A percentile compares a stretch with the other conserved stretches of the same genome.
These are phyloP conservation scores for Notolabrus celidotus DNA, from an alignment of 2,797 vertebrate species.

Conservation along the genomic window DNA sequence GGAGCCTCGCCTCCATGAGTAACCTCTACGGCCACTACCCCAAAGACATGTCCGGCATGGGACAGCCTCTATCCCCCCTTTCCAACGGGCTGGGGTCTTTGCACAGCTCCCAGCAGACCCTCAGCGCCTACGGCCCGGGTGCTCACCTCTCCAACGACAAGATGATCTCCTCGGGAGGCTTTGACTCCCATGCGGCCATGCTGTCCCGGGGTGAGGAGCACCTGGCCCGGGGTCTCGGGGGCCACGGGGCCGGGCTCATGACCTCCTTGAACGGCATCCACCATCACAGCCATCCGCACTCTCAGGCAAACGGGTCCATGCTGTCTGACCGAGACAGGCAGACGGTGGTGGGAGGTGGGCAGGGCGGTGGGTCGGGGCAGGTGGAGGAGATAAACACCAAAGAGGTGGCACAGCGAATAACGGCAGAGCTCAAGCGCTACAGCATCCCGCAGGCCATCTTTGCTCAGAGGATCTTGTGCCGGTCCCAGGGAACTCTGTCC, in stretches of 20 bases:
- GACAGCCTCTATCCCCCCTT: conserved; percentile 92
- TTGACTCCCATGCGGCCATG: conserved; percentile 94
- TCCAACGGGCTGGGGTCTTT: conserved; percentile 92
- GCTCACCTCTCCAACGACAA: conserved; percentile 94
- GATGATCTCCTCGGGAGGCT: conserved; percentile 93
- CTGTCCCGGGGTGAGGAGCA: conserved; percentile 93
- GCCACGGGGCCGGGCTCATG: conserved; percentile 90
- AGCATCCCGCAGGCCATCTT: conserved; percentile 99
- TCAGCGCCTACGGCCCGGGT: conserved; percentile 91
- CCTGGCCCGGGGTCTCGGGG: conserved; percentile 90
- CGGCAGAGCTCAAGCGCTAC: conserved; percentile 97
- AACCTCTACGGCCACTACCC: conserved; percentile 96
- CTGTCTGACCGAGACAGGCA: conserved; percentile 92
- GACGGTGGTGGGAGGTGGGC: conserved; percentile 84
- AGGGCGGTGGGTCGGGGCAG: conserved; percentile 88
- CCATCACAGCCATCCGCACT: conserved; percentile 89
- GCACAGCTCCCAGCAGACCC: conserved; percentile 92
- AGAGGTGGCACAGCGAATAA: conserved; percentile 97
- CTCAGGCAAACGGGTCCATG: conserved; percentile 88
- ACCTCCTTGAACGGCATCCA: conserved; percentile 90
- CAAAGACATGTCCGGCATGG: conserved; percentile 95
- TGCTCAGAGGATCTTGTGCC: conserved; percentile 97
- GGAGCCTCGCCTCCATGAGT: conserved; percentile 93
- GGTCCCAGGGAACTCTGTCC: conserved; percentile 97
- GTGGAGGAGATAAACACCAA: conserved; percentile 99